These are phyloP conservation scores for Trilocha varians DNA, from an alignment of 2,888 invertebrate genomes.

Conservation along the genomic window DNA sequence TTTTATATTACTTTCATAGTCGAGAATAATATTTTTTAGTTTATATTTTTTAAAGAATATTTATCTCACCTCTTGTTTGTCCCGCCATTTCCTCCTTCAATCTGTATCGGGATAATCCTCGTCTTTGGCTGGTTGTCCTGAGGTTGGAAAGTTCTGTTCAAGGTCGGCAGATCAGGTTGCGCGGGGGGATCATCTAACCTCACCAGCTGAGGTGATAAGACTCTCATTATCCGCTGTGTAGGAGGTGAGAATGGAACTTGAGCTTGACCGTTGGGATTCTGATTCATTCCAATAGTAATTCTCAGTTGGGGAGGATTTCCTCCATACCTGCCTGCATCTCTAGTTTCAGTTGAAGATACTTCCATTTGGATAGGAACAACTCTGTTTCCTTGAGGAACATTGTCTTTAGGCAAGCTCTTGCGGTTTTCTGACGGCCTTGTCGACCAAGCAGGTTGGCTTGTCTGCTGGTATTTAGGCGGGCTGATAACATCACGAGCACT, in stretches of 20 bases:
- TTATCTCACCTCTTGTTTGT: slow-evolving; percentile 51
- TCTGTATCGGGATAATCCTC: slow-evolving; percentile 76
- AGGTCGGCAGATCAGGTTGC: slow-evolving; percentile 49
- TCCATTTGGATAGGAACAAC: slow-evolving; percentile 81
- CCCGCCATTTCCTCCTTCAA: slow-evolving; percentile 64
- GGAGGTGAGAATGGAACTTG: slow-evolving; percentile 52
- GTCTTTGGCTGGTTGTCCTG: slow-evolving; percentile 60
- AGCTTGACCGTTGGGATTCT: slow-evolving; percentile 33
- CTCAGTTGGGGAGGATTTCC: slow-evolving; percentile 49
- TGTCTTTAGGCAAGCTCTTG: slow-evolving; percentile 56
- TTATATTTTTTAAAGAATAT: background rate
- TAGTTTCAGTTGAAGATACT: slow-evolving; percentile 49
- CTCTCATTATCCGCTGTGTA: slow-evolving; percentile 69
- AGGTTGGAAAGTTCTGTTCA: slow-evolving; percentile 45
- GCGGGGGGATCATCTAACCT: slow-evolving; percentile 52
- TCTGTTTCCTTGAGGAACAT: slow-evolving; percentile 48
- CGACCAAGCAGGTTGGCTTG: slow-evolving; percentile 59
- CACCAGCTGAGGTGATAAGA: slow-evolving; percentile 66
- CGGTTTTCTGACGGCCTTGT: slow-evolving; percentile 61
- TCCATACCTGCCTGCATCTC: slow-evolving; percentile 37
- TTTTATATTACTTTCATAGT: no score
- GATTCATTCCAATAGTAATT: slow-evolving; percentile 63
- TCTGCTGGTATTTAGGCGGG: slow-evolving; percentile 58
- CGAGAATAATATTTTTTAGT: background rate
- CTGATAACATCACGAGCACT: slow-evolving; percentile 52